phyloP scores from a whole-genome alignment of 2,888 invertebrate genomes.

The Drosophila tripunctata region DNA sequence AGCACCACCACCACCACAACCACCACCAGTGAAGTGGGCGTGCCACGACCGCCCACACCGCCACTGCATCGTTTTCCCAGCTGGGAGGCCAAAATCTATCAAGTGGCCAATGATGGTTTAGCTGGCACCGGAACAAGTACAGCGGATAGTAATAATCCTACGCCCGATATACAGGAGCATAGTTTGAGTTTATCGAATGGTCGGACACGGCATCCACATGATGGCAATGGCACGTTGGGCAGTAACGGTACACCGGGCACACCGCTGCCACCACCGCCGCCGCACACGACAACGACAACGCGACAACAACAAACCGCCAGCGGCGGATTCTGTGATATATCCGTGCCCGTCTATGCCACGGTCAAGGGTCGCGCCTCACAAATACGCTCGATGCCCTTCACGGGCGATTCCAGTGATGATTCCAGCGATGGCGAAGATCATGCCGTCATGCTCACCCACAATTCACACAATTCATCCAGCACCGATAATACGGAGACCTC shows the following conservation, averaged over 20 bases:
- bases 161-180: constrained; percentile 59
- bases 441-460: constrained; percentile 84
- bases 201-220: constrained; percentile 46
- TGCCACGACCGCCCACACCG: constrained; percentile 92
- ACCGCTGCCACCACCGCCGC: constrained; percentile 82
- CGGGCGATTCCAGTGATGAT: constrained; percentile 97
- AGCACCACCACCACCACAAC: constrained; percentile 85
- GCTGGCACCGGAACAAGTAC: constrained; percentile 76
- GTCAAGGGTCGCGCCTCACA: constrained; percentile 98
- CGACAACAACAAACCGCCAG: constrained; percentile 85
- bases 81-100: constrained; percentile 98
- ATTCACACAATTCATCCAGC: constrained; percentile 84
- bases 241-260: constrained; percentile 73
- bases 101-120: constrained; percentile 89
- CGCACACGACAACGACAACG: constrained; percentile 62
- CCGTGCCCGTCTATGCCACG: constrained; percentile 97
- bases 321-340: constrained; percentile 94
- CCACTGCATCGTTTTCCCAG: constrained; percentile 95
- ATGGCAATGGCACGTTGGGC: constrained; percentile 80
- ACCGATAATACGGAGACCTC: constrained; percentile 87
- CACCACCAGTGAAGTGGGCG: constrained; percentile 81
- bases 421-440: constrained; percentile 95
- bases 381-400: constrained; percentile 97
- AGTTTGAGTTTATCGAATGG: constrained; percentile 69
- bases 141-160: background rate